Base-by-base conservation (phyloP, 2,113 vertebrate genomes). In the Lophochroa leadbeateri region DNA sequence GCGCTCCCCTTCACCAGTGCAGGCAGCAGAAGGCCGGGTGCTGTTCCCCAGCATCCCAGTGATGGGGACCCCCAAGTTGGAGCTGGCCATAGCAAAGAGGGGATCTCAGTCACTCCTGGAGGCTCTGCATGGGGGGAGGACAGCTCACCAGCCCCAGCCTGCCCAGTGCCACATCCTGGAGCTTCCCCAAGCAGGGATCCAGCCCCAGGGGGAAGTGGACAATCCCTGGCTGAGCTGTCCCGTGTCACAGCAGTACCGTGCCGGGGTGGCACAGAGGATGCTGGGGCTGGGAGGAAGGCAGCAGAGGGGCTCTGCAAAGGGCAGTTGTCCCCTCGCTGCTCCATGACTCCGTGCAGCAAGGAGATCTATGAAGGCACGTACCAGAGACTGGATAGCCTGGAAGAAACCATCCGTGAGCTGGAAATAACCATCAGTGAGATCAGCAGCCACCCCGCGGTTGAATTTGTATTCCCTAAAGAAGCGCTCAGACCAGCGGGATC, bases 371-470 rank as follows among this genome's bases (percentile, higher is more conserved):
- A 86, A 65, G 94, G 94, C 86, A 97, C 97, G 0, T 99, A 98
- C 98, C 97, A 92, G 93, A 97, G 97, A 7, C 96, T 99, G 97
- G 99, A 99, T 90, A 99, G 98, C 96, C 97, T 99, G 95, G 99
- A 99, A 94, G 99, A 99, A 92, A 99, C 98, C 0, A 99, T 99
- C 71, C 97, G 97, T 8, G 98, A 99, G 96, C 98, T 99, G 96
- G 99, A 99, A 88, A 98, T 98, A 75, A 98, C 99, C 69, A 97
- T 99, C 94, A 98, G 96, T 29, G 98, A 99, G 97, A 98, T 99
- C 95, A 96, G 98, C 60, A 93, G 97, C 68, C 97, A 98, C 33
- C 92, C 98, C 13, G 41, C 95, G 1, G 80, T 58, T 2, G 97
- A 94, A 6, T 70, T 91, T 7, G 70, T 88, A 6, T 85, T 97